These are phyloP conservation scores for Labroides dimidiatus DNA, from an alignment of 2,797 vertebrate genomes.

Conservation along the genomic window DNA sequence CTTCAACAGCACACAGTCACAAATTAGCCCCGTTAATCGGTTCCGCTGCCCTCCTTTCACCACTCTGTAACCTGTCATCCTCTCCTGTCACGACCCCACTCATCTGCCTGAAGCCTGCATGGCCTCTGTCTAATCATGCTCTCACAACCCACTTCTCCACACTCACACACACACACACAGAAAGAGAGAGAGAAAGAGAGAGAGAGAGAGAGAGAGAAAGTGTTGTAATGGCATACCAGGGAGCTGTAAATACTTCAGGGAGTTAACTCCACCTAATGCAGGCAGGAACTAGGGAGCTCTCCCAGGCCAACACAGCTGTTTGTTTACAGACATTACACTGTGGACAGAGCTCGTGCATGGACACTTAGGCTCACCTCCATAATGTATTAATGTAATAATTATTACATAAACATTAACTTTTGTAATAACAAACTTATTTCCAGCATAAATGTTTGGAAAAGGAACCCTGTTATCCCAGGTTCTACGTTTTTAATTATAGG, in stretches of 20 bases:
- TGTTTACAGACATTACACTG: conserved; percentile 76
- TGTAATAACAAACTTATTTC: conserved; percentile 1
- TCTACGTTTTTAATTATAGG: background rate
- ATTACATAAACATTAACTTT: conserved; percentile 21
- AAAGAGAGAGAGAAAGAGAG: no score
- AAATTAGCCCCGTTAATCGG: conserved; percentile 69
- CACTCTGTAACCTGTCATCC: conserved; percentile 70
- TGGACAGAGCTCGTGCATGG: conserved; percentile 58
- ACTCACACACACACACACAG: conserved; percentile 44
- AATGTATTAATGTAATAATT: conserved; percentile 48
- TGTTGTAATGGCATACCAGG: conserved; percentile 81
- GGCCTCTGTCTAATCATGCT: conserved; percentile 71
- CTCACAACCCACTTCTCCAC: conserved; percentile 50
- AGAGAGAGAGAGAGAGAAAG: no score
- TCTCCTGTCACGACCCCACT: conserved; percentile 72
- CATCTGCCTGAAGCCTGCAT: conserved; percentile 62
- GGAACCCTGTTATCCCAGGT: background rate
- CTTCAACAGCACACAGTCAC: conserved; percentile 47
- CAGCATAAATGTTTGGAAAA: conserved; percentile 6
- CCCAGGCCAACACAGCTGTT: conserved; percentile 79
- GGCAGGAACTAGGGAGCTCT: conserved; percentile 75
- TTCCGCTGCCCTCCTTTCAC: conserved; percentile 72
- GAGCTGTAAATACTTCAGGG: conserved; percentile 83
- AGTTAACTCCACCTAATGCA: conserved; percentile 82
- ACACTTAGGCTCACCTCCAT: conserved; percentile 54